Percentiles rank a stretch among this genome's conserved stretches.
Conservation (phyloP, 2,797 vertebrate species). For the Anabas testudineus region DNA sequence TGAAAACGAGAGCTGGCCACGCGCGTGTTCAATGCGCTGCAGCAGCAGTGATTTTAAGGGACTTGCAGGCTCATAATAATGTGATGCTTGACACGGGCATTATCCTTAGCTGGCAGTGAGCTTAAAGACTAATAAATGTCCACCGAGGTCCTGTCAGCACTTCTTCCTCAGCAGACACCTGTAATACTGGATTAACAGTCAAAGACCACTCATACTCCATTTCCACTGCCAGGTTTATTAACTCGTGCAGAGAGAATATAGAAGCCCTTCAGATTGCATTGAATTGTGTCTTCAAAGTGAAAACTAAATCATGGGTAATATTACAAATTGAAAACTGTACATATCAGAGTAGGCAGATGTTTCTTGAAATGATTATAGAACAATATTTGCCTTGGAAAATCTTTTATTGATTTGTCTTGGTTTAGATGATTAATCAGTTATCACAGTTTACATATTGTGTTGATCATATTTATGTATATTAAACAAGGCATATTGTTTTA, state of each 20-base stretch:
- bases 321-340: slow-evolving; percentile 61
- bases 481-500: slow-evolving; percentile 61
- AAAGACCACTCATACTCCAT: slow-evolving; percentile 43
- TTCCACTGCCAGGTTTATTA: slow-evolving; percentile 23
- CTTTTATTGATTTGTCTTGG: slow-evolving; percentile 59
- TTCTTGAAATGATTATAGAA: slow-evolving; percentile 40
- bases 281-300: slow-evolving; percentile 20
- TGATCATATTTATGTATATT: slow-evolving; percentile 67
- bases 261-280: slow-evolving; percentile 34
- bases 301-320: slow-evolving; percentile 52
- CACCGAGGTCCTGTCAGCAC: slow-evolving; percentile 24
- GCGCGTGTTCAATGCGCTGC: neutral
- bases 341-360: slow-evolving; percentile 58
- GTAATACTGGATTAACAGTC: slow-evolving; percentile 36
- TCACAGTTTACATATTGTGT: slow-evolving; percentile 57
- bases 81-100: slow-evolving; percentile 51
- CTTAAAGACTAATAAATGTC: slow-evolving; percentile 42
- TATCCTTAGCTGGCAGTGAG: slow-evolving; percentile 50
- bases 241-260: slow-evolving; percentile 23
- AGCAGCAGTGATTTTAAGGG: neutral
- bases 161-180: slow-evolving; percentile 31
- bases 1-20: neutral
- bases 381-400: slow-evolving; percentile 35
- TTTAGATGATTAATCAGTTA: slow-evolving; percentile 47
- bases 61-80: neutral